A percentile compares a stretch with the other conserved stretches of the same genome.
Evolutionary conservation across 2,888 invertebrate genomes (phyloP).

Genomic region (Catocala sponsa): DNA sequence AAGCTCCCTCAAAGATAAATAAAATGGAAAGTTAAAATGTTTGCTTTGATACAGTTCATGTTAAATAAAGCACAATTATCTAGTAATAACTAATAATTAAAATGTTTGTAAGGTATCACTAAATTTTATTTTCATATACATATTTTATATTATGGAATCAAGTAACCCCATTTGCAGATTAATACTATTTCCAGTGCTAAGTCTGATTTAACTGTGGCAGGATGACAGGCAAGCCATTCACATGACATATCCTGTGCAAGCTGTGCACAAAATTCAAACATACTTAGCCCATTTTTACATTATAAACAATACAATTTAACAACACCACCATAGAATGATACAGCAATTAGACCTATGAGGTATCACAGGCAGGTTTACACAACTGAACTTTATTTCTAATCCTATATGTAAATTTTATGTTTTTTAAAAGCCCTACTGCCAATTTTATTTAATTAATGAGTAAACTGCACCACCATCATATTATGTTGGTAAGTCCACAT

Average conservation of each 20-base stretch:
- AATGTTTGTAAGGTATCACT: conserved; percentile 45
- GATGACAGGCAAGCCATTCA: conserved; percentile 19
- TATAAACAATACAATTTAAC: conserved; percentile 48
- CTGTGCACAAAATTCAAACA: conserved; percentile 29
- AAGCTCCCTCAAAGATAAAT: background rate
- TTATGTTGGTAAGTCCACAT: conserved; percentile 14
- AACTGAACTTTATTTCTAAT: conserved; percentile 41
- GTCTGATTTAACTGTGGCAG: conserved; percentile 31
- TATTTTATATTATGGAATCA: conserved; percentile 53
- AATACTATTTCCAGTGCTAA: conserved; percentile 49
- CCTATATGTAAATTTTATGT: conserved; percentile 24
- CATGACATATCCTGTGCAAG: conserved; percentile 17
- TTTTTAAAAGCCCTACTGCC: conserved; percentile 32
- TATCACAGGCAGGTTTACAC: conserved; percentile 52
- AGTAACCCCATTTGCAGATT: conserved; percentile 47
- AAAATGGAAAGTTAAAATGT: conserved; percentile 5
- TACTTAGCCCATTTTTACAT: conserved; percentile 34
- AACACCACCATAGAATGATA: conserved; percentile 45
- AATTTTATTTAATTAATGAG: conserved; percentile 37
- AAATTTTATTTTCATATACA: conserved; percentile 50
- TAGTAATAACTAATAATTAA: conserved; percentile 14
- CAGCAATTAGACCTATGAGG: conserved; percentile 50
- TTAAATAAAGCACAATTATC: conserved; percentile 3
- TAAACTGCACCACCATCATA: conserved; percentile 28
- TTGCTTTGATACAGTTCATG: conserved; percentile 12